Base-by-base conservation (phyloP, 2,113 vertebrate species). In the Tragelaphus buxtoni region DNA sequence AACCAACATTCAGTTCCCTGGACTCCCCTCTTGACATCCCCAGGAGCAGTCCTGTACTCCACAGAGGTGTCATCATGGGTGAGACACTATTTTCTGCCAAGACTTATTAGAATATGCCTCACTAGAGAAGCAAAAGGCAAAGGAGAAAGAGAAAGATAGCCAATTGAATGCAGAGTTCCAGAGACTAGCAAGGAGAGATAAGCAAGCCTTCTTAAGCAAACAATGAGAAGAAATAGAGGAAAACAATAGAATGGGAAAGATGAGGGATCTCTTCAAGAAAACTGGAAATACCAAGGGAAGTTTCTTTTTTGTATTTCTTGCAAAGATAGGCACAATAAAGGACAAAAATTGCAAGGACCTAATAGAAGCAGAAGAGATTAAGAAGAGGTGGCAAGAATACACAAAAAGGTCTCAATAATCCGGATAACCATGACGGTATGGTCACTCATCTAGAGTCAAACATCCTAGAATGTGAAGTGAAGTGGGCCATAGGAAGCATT, bases 21-120 rank as follows among this genome's bases (percentile, higher is more conserved):
- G 35, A 35, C 3, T 61, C 22, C 30, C 58, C n/a, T 80, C n/a
- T 28, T 22, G 22, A 26, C 16, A 24, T 55, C 16, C 56, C 16
- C 6, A 32, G 79, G 17, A 49, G 28, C 22, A 72, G 56, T 72
- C 26, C 74, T 89, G 8, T 1, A 16, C 17, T 63, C 56, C n/a
- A 14, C 5, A 12, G 22, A 42, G 2, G 35, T 0, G 1, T 17
- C 63, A 61, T 8, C 30, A 80, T 12, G 1, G 28, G 9, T 39
- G 4, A 20, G 24, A 6, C 3, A 56, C 30, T n/a, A 14, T 87
- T 72, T 94, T 61, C 88, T 74, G 42, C 79, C 18, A 45, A 92
- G 39, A 47, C 18, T 56, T 81, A 5, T 63, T 35, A 28, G 17
- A n/a, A 58, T 26, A 30, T 35, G 35, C 55, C 30, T 97, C 56